Evolutionary conservation across 2,113 vertebrate genomes (phyloP), one percentile per base, ranked within the genome.

Genomic region (Cryptomyrus ogoouensis): DNA sequence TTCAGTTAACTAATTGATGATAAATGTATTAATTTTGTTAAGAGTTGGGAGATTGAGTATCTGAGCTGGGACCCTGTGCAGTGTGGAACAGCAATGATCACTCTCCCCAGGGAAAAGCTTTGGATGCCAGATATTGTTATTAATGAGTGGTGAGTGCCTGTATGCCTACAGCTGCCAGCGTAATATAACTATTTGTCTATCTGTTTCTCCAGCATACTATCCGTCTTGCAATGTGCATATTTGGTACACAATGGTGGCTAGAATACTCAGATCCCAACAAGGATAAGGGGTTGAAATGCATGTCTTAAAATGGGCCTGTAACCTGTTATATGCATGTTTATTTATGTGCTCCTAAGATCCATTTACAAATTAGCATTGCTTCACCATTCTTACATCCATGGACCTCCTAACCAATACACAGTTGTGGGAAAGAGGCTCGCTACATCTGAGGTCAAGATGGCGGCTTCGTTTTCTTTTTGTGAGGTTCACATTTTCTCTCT

Each of bases 41-140:
- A 95, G 94, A 77, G 66, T 86, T 96, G 96, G 95, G 3, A 90
- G 0, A 95, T 94, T 46, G 95, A 96, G 90, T 92, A 94, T 80
- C 17, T 94, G 90, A 90, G n/a, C 0, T 96, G 95, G 96, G 95
- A 96, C 27, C 92, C 94, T 8, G 9, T 0, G 0, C 90, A 95
- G 87, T 96, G 96, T 15, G 95, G 95, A 6, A 83, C 87, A 0
- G 0, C 66, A 1, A 62, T 21, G 58, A 93, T 96, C n/a, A 77
- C 94, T 56, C 91, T 96, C 13, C 95, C 95, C 49, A 93, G 92
- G 70, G 1, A 88, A 0, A 91, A 90, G 1, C 93, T 96, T 27
- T 96, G 95, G 96, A 83, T 91, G 50, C 95, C 96, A 35, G 95
- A 96, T 92, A 90, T 96, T 77, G 93, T 96, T 1, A 96, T 96